phyloP scores from a whole-genome alignment of 2,888 invertebrate species.

The Nipponacmea schrenckii region DNA sequence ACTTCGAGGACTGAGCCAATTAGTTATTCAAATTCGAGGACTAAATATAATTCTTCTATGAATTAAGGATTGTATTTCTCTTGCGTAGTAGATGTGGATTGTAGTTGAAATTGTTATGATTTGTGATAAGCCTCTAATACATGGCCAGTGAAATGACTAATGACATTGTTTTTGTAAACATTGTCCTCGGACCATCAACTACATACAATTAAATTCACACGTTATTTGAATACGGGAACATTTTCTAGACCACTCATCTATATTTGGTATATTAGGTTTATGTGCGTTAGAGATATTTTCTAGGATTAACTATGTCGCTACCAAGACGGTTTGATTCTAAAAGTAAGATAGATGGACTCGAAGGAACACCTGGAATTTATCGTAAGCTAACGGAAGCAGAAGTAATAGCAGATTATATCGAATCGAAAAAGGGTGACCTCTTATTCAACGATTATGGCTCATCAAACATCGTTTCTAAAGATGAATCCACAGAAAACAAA shows the following conservation, averaged over 20 bases:
- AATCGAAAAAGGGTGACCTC: not conserved
- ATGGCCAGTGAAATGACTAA: not conserved
- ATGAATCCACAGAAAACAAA: not conserved
- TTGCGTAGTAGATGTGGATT: too few species aligned
- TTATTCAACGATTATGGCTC: not conserved
- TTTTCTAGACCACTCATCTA: too few species aligned
- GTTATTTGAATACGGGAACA: too few species aligned
- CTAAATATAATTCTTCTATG: too few species aligned
- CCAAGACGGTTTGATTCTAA: not conserved
- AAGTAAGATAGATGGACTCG: not conserved
- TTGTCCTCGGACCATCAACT: not conserved
- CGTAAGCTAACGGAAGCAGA: conserved; percentile 27
- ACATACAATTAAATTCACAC: not conserved
- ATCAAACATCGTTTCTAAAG: not conserved
- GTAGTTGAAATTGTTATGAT: too few species aligned
- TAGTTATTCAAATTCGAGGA: too few species aligned
- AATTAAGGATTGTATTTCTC: too few species aligned
- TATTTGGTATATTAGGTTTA: too few species aligned
- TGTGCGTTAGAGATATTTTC: too few species aligned
- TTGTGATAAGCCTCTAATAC: not conserved
- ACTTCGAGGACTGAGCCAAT: too few species aligned
- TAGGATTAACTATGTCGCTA: not conserved
- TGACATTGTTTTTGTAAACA: conserved; percentile 8
- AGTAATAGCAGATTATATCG: conserved; percentile 14
- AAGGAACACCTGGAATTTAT: conserved; percentile 23